A percentile compares a stretch with the other conserved stretches of the same genome.
Evolutionary conservation across 2,797 vertebrate species (phyloP).

Genomic region (Loris lydekkerianus): DNA sequence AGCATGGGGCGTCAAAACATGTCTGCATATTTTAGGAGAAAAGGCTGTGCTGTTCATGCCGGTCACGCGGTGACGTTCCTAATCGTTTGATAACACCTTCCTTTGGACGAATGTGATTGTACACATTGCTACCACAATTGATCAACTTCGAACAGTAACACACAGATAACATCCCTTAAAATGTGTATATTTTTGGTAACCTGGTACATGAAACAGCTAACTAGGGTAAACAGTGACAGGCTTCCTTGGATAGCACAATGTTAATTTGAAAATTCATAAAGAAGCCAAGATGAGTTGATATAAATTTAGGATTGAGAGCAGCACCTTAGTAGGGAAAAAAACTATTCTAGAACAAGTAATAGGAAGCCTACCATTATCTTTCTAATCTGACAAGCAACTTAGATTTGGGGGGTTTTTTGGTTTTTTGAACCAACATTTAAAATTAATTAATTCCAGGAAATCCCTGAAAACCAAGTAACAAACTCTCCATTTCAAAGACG

Average conservation of each 20-base stretch:
- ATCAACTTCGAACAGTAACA: too few species aligned
- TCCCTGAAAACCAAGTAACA: background rate
- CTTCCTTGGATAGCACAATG: background rate
- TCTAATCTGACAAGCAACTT: background rate
- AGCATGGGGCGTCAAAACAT: too few species aligned
- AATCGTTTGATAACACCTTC: too few species aligned
- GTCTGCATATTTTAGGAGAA: too few species aligned
- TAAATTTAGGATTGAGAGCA: background rate
- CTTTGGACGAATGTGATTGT: too few species aligned
- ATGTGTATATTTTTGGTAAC: too few species aligned
- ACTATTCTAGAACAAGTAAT: background rate
- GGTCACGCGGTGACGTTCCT: too few species aligned
- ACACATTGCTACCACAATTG: too few species aligned
- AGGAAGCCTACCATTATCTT: constrained; percentile 3
- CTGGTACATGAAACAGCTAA: background rate
- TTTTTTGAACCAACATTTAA: background rate
- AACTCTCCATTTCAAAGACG: background rate
- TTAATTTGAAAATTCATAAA: constrained; percentile 9
- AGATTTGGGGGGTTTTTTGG: background rate
- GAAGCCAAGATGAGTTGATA: background rate
- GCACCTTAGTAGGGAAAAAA: background rate
- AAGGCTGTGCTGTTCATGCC: too few species aligned
- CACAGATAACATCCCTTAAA: too few species aligned
- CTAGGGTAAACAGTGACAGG: background rate
- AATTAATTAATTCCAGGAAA: constrained; percentile 46